phyloP scores from a whole-genome alignment of 2,888 invertebrate genomes.

The Tigriopus californicus region DNA sequence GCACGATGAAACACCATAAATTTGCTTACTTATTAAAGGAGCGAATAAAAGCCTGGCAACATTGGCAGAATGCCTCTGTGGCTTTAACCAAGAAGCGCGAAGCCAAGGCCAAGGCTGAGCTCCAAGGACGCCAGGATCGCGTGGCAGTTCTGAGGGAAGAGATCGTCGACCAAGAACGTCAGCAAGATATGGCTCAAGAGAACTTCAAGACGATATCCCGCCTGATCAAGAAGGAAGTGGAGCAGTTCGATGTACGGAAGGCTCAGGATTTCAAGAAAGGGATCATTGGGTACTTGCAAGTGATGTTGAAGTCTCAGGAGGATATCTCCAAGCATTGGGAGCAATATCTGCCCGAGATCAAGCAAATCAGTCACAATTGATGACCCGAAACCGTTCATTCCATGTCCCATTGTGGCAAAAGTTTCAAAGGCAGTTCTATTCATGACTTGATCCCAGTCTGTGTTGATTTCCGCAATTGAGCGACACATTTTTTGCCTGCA shows the following conservation, averaged over 20 bases:
- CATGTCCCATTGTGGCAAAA: no score
- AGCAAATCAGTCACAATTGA: constrained; percentile 4
- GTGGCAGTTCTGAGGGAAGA: constrained; percentile 25
- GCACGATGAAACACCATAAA: not conserved
- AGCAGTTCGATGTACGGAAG: constrained; percentile 69
- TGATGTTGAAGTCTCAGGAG: constrained; percentile 82
- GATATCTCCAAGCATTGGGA: constrained; percentile 39
- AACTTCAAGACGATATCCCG: constrained; percentile 88
- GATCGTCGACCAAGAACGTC: constrained; percentile 4
- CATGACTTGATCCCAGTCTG: no score
- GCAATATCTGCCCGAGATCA: constrained; percentile 7
- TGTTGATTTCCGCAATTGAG: no score
- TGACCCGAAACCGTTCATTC: not conserved
- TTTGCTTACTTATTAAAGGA: constrained; percentile 35
- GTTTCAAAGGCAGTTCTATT: no score
- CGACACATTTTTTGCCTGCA: no score
- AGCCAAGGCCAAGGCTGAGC: constrained; percentile 73
- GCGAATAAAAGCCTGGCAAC: constrained; percentile 68
- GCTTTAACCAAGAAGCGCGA: constrained; percentile 84
- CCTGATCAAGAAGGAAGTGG: constrained; percentile 82
- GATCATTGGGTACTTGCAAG: constrained; percentile 75
- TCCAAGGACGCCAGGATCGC: constrained; percentile 73
- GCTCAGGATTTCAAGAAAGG: constrained; percentile 75
- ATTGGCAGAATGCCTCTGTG: constrained; percentile 90
- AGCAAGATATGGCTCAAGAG: constrained; percentile 63